Evolutionary conservation across 2,113 vertebrate genomes (phyloP), one percentile per base, ranked within the genome.

Genomic region (Tachysurus fulvidraco): DNA sequence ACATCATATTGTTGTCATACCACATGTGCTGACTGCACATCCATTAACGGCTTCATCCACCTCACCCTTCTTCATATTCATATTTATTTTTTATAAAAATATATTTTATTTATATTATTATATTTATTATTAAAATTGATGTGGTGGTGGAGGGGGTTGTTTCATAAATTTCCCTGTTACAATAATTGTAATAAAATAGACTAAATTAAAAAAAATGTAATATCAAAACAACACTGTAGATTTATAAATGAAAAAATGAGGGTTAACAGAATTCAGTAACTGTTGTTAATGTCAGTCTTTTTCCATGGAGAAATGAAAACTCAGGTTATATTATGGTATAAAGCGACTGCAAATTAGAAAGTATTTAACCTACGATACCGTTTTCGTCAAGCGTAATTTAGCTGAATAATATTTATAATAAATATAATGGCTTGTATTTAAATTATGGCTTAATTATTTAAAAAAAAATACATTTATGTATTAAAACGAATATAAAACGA

Each of bases 81-180:
- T 73, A 73, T 44, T 73, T 44, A 44, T 21, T 46, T 25, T 46
- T 25, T 46, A 25, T 23, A n/a, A n/a, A n/a, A n/a, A n/a, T n/a
- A 44, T 21, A 74, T 25, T 46, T 25, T 46, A 25, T 23, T 46
- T 46, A 46, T 46, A 62, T 21, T 59, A 46, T 12, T 11, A 41
- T 25, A 64, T 50, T 14, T 85, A 85, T 41, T 77, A 85, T 41
- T 77, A 85, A 41, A 78, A 64, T 41, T 65, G 10, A 4, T 65
- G 11, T 5, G 28, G 11, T 14, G 28, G 11, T 30, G 28, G 14
- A 4, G 41, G 7, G 7, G 36, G 17, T 1, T 69, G 2, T 44
- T 71, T 12, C 9, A 30, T 41, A 21, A 36, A 36, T 4, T 36
- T 69, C 14, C 5, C 28, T 73, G 41, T 74, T 50, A 11, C 71